phyloP scores from a whole-genome alignment of 30 jellyfish, hydroid and myxozoan species.

The Sanderia malayensis region DNA sequence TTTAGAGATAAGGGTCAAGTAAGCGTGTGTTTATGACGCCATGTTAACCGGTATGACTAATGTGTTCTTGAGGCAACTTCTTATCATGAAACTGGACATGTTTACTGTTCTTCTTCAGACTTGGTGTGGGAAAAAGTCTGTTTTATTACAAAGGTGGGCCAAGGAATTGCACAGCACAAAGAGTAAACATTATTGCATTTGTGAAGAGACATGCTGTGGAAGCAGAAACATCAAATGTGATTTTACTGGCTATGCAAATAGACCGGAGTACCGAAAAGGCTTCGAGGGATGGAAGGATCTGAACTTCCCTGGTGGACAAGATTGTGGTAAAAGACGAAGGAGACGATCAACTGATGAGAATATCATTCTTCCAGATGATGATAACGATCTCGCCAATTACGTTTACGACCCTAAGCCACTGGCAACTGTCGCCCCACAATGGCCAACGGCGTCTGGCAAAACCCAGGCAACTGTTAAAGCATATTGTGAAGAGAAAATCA shows the following conservation, averaged over 20 bases:
- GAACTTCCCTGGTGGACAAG: constrained; percentile 76
- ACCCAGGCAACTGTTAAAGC: constrained; percentile 25
- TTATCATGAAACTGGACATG: no score
- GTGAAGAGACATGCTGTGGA: constrained; percentile 78
- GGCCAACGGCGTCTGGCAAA: constrained; percentile 80
- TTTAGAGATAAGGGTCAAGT: no score
- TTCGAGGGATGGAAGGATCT: constrained; percentile 62
- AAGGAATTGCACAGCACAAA: constrained; percentile 48
- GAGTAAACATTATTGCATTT: constrained; percentile 80
- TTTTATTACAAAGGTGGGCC: constrained; percentile 65
- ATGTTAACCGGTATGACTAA: no score
- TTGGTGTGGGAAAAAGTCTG: constrained; percentile 56
- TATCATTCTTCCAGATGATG: constrained; percentile 76
- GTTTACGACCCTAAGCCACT: constrained; percentile 57
- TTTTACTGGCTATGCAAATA: no score
- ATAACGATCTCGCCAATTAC: constrained; percentile 45
- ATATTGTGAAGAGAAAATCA: constrained; percentile 33
- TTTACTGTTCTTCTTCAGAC: constrained; percentile 20
- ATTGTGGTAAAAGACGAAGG: constrained; percentile 72
- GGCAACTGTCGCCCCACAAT: constrained; percentile 13
- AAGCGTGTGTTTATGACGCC: no score
- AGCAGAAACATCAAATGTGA: constrained; percentile 26
- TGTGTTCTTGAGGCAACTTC: no score
- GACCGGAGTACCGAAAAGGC: constrained; percentile 40
- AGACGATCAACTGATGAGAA: constrained; percentile 36